Evolutionary conservation across 2,113 vertebrate species (phyloP), one percentile per base, ranked within the genome.

Genomic region (Theristicus caerulescens): DNA sequence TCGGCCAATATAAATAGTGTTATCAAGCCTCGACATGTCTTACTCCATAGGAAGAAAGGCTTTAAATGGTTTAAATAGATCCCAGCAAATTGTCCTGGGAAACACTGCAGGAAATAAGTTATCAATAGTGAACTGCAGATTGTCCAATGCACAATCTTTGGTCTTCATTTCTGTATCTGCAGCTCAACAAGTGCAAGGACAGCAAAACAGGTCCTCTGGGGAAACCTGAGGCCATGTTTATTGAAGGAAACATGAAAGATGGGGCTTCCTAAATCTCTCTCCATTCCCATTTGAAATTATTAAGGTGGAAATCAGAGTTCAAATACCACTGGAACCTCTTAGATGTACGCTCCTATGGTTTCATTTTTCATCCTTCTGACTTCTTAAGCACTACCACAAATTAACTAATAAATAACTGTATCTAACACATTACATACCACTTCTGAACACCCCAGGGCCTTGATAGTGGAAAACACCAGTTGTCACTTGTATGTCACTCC

Each of bases 331-430:
- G 65, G 38, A 55, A 67, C 40, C n/a, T n/a, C 42, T 66, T 13
- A 70, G 44, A n/a, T 55, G 5, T 57, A 26, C 1, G 1, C 3
- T 84, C 3, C 25, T 26, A 16, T 0, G 2, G 24, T 22, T 82
- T 82, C 27, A 3, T n/a, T 67, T 54, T 78, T 93, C 26, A 71
- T 65, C 15, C 21, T 86, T 64, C n/a, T 46, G 32, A 13, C 13
- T 66, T 73, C 42, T 44, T 22, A 29, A 81, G 36, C 40, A 40
- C 36, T 27, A 34, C 26, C 7, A 26, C 42, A 76, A 42, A 76
- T n/a, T 42, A 47, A 40, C 20, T 24, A 61, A 54, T 32, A 49
- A 66, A 70, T 73, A 47, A 78, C 32, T 1, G 1, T 24, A n/a
- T 12, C 42, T 76, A 82, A n/a, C 26, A 26, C 6, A 44, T 38